phyloP scores from a whole-genome alignment of 2,113 vertebrate species.

The Neopipo cinnamomea region DNA sequence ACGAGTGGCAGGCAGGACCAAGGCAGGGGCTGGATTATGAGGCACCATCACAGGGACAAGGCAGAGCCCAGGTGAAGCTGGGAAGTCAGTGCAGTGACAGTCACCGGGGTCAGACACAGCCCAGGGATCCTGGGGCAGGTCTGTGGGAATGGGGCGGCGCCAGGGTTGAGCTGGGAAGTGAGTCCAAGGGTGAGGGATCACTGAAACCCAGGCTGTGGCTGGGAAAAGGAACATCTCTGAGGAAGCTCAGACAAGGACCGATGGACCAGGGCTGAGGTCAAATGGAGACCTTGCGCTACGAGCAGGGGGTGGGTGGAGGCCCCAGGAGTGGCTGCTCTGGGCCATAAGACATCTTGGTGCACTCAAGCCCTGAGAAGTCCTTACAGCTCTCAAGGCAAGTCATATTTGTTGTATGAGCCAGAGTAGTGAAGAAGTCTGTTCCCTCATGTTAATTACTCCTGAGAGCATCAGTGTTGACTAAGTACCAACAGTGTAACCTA shows the following conservation, averaged over 20 bases:
- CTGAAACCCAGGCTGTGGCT: neutral
- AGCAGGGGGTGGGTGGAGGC: neutral
- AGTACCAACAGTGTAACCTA: neutral
- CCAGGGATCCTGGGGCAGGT: neutral
- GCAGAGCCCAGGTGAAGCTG: neutral
- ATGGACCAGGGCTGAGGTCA: neutral
- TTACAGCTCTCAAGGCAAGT: neutral
- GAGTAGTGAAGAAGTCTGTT: too few species aligned
- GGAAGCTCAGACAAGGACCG: neutral
- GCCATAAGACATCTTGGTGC: neutral
- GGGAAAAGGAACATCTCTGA: neutral
- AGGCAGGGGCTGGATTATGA: accelerated
- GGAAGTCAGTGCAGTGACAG: neutral
- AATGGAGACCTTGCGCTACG: too few species aligned
- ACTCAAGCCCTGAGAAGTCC: neutral
- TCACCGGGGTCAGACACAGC: accelerated
- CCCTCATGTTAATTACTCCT: neutral
- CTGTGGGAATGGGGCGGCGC: neutral
- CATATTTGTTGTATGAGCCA: accelerated
- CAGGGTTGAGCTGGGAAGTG: neutral
- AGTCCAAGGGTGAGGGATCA: neutral
- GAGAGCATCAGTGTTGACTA: neutral
- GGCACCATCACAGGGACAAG: neutral
- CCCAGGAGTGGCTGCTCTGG: neutral
- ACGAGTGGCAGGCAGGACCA: neutral